Conservation (phyloP, 2,888 invertebrate genomes). For the Gasteruption jaculator region DNA sequence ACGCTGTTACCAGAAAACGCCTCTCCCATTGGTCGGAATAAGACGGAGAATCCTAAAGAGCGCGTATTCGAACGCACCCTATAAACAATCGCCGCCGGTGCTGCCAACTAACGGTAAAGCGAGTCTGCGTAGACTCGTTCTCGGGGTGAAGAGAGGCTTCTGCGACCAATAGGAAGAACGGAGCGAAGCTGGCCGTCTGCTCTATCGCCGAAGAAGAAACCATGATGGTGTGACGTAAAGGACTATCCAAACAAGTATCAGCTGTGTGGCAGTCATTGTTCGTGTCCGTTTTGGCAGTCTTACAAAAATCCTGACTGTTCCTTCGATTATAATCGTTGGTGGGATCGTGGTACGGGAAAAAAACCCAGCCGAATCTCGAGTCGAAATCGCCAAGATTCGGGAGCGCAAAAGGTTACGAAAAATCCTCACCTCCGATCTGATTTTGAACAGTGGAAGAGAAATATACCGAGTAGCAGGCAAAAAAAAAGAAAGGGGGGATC, state of each 20-base stretch:
- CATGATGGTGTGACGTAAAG: constrained; percentile 45
- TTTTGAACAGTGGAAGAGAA: constrained; percentile 1
- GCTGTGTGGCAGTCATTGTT: constrained; percentile 51
- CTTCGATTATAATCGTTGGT: constrained; percentile 28
- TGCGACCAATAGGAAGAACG: constrained; percentile 14
- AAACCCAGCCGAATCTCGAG: too few relatives aligned
- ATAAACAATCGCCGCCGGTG: too few relatives aligned
- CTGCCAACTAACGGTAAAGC: too few relatives aligned
- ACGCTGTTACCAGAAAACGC: too few relatives aligned
- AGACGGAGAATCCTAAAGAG: too few relatives aligned
- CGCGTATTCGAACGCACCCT: too few relatives aligned
- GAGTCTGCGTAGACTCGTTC: constrained; percentile 2
- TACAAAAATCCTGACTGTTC: constrained; percentile 33
- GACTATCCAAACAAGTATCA: constrained; percentile 50
- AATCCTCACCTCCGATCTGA: too few relatives aligned
- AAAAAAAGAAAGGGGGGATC: constrained; percentile 20
- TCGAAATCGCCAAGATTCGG: too few relatives aligned
- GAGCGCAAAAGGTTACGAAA: too few relatives aligned
- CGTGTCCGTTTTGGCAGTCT: constrained; percentile 38
- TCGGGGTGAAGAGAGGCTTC: constrained; percentile 17
- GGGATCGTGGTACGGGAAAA: too few relatives aligned
- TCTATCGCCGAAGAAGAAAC: constrained; percentile 33
- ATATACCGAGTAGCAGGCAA: constrained; percentile 23
- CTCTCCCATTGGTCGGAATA: too few relatives aligned
- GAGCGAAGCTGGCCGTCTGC: constrained; percentile 24